Evolutionary conservation across 2,113 vertebrate genomes (phyloP), one percentile per base, ranked within the genome.

Genomic region (Callithrix jacchus): DNA sequence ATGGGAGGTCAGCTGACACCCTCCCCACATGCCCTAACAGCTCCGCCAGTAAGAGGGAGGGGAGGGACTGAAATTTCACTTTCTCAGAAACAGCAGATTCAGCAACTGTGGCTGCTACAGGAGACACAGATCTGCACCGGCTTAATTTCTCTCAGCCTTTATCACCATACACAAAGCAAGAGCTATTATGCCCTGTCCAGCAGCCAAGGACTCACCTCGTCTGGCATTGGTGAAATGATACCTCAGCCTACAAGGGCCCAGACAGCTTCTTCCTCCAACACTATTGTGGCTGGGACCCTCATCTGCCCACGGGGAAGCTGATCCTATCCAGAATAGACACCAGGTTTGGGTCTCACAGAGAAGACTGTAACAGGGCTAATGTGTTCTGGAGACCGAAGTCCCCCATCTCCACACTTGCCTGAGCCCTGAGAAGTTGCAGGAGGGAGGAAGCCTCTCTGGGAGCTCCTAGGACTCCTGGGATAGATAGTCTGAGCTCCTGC

Each of bases 81-180:
- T 97, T 97, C 97, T 96, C 96, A 95, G 93, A 97, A 98, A 97
- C 68, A 95, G 97, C 97, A 94, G 92, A 98, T 95, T 98, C 97
- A 98, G 97, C 97, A 97, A 35, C 81, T 97, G 95, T 70, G 96
- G 96, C 96, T 82, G 96, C 90, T 92, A 87, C 76, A 70, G 92
- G 96, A 97, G 97, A 98, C 96, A 73, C 84, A 90, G 97, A 91
- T 95, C 97, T 16, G 14, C 32, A 14, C 90, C 1, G 18, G 95
- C 87, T 97, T 93, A 81, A 90, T 98, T 95, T 97, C 97, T 87
- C 89, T 66, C 70, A 4, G 96, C 95, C 92, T 97, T 92, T 97
- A 95, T 97, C 95, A 3, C 96, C 95, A 85, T 47, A 74, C 81
- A 42, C n/a, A 61, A 73, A 96, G 85, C 71, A 64, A 85, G 96